phyloP scores from a whole-genome alignment of 2,797 vertebrate genomes.

The Neoniphon sammara region DNA sequence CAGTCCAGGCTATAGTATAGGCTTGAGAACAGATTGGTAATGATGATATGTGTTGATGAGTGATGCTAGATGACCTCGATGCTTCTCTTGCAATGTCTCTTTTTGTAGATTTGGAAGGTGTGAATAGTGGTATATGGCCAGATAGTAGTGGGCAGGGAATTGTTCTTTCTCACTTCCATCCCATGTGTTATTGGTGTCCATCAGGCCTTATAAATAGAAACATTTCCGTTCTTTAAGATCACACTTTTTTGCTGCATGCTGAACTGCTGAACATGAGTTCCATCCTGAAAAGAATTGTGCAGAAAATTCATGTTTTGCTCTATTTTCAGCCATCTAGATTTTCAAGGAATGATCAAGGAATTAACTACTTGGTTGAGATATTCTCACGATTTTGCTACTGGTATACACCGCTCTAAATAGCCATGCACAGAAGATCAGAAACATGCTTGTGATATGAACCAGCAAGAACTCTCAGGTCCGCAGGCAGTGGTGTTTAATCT shows the following conservation, averaged over 20 bases:
- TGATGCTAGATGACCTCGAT: neutral
- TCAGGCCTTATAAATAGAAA: neutral
- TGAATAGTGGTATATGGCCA: neutral
- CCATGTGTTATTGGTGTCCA: neutral
- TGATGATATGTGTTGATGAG: neutral
- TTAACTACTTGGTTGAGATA: no score
- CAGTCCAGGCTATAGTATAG: neutral
- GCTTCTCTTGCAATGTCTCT: neutral
- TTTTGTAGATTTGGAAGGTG: neutral
- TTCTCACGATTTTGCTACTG: no score
- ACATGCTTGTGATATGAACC: no score
- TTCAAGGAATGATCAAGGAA: no score
- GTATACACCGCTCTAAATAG: no score
- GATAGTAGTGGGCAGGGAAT: neutral
- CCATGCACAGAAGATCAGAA: no score
- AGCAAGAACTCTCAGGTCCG: no score
- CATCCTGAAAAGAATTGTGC: neutral
- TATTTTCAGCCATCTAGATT: no score
- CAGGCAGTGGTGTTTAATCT: no score
- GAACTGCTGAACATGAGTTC: neutral
- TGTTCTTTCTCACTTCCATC: neutral
- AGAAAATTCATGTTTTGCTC: neutral
- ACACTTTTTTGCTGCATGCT: neutral
- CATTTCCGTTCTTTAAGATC: neutral
- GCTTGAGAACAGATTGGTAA: constrained; percentile 9